Conservation (phyloP, 2,888 invertebrate genomes). For the Cantharis rustica region DNA sequence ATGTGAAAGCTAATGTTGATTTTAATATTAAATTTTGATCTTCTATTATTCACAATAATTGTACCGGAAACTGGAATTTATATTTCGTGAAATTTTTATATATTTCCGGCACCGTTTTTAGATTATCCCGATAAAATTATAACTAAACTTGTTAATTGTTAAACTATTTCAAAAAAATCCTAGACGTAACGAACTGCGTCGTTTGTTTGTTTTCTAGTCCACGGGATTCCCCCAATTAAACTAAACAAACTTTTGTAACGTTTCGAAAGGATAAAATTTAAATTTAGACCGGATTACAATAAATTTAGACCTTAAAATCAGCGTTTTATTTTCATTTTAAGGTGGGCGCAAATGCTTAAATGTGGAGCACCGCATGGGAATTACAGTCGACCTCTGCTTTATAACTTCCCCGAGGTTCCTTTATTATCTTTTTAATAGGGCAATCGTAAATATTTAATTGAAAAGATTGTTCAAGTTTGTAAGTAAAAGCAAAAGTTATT, state of each 20-base stretch:
- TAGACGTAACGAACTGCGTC: neutral
- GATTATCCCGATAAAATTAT: neutral
- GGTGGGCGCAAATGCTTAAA: neutral
- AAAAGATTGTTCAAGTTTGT: neutral
- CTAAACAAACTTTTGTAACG: neutral
- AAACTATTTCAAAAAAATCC: neutral
- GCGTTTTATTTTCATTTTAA: neutral
- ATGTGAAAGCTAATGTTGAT: neutral
- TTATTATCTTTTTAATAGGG: neutral
- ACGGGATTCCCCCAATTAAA: neutral
- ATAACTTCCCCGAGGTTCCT: neutral
- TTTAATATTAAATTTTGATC: neutral
- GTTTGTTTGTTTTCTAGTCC: neutral
- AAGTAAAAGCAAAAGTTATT: neutral
- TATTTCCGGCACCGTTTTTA: neutral
- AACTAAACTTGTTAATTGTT: neutral
- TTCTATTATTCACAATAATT: neutral
- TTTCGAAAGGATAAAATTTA: neutral
- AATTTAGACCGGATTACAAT: neutral
- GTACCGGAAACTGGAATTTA: neutral
- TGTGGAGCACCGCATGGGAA: neutral
- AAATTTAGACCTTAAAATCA: neutral
- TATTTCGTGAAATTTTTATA: neutral
- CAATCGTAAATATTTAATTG: neutral
- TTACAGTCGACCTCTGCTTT: neutral